Percentiles rank a stretch among this genome's conserved stretches.
These are phyloP conservation scores for Apodemia duryi DNA, from an alignment of 2,888 invertebrate species.

Conservation along the genomic window DNA sequence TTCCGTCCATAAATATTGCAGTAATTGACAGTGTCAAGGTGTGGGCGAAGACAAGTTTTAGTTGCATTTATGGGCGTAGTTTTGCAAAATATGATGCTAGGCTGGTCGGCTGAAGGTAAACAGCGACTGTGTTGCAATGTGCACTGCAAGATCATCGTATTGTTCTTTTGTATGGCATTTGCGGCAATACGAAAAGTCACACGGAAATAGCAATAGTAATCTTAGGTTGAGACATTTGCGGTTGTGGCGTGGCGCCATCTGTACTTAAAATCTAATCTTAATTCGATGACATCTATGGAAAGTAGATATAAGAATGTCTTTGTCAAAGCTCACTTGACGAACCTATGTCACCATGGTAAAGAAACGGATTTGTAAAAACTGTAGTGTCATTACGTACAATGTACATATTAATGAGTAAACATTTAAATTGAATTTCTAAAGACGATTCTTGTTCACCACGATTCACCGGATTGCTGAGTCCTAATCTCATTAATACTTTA, in stretches of 20 bases:
- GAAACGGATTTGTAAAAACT: too few relatives aligned
- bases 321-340: too few relatives aligned
- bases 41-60: slow-evolving; percentile 28
- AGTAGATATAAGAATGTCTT: too few relatives aligned
- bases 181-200: neutral
- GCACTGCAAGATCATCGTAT: slow-evolving; percentile 7
- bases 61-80: slow-evolving; percentile 22
- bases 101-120: slow-evolving; percentile 24
- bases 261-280: too few relatives aligned
- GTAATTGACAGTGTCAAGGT: slow-evolving; percentile 30
- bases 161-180: slow-evolving; percentile 5
- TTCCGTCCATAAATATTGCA: slow-evolving; percentile 24
- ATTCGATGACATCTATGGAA: too few relatives aligned
- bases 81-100: slow-evolving; percentile 23
- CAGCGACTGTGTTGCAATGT: slow-evolving; percentile 21
- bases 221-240: neutral
- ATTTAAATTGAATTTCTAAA: too few relatives aligned
- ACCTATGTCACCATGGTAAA: too few relatives aligned
- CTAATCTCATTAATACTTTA: too few relatives aligned
- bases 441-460: too few relatives aligned
- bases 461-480: too few relatives aligned
- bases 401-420: too few relatives aligned
- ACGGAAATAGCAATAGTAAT: neutral
- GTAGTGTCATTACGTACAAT: too few relatives aligned
- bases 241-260: neutral